Evolutionary conservation across 2,113 vertebrate species (phyloP), one percentile per base, ranked within the genome.

Genomic region (Paradoxurus hermaphroditus): DNA sequence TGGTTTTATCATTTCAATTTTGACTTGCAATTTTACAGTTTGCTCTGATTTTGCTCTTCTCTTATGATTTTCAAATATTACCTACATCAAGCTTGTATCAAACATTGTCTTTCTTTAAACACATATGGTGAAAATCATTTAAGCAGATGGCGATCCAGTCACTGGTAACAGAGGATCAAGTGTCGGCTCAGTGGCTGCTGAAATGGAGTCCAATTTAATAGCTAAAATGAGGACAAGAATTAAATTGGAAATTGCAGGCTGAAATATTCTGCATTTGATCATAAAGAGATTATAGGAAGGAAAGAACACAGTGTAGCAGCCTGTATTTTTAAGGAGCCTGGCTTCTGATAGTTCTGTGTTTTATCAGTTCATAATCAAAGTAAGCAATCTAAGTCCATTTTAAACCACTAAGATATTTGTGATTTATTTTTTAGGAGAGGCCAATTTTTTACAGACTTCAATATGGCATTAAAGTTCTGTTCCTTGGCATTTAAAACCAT

Each of bases 11-110:
- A 98, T 97, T 95, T 27, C 70, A 82, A 39, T 5, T 98, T 97
- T 90, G 98, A 5, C 18, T 82, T 88, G 0, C 72, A 31, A 27
- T 91, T 98, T 98, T 98, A 96, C 25, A 68, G 44, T 63, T 97
- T 93, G 83, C 19, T 91, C 41, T 63, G 62, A 93, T 95, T 97
- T 94, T 92, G 2, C 25, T 95, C 25, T 95, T 95, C 56, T 96
- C 93, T 98, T 89, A 95, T 75, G 91, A 46, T 95, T 86, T 96
- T 96, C 91, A 96, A 77, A 87, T 97, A 96, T 96, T 97, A 95
- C 46, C 65, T 97, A 27, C 91, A 97, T 92, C 83, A 91, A 97
- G 72, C 25, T 75, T 36, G 21, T 39, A 81, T 95, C 97, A 98
- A 83, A 84, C 5, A 91, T 53, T 93, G 25, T 29, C 18, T 88